Conservation (phyloP, 2,797 vertebrate genomes). For the Mus minutoides region DNA sequence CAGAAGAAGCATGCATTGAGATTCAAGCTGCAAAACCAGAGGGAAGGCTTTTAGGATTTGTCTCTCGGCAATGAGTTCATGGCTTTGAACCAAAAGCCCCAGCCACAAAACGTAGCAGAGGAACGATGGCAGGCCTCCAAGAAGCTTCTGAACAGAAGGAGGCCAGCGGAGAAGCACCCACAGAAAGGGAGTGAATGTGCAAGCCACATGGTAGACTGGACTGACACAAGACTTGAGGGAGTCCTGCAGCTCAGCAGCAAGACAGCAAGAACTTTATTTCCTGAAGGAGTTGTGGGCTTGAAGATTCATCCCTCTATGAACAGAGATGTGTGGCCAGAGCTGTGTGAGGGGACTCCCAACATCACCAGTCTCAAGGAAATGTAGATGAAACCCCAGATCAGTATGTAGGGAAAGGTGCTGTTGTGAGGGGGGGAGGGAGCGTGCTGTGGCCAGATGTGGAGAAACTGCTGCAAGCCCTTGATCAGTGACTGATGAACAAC, state of each 20-base stretch:
- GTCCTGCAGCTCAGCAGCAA: not conserved
- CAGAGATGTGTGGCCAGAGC: not conserved
- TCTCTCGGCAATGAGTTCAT: not conserved
- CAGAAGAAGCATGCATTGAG: too few species aligned
- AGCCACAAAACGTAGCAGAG: not conserved
- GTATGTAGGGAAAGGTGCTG: not conserved
- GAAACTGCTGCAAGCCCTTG: not conserved
- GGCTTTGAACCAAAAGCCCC: not conserved
- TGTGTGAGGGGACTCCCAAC: not conserved
- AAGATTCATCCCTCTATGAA: not conserved
- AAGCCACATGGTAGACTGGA: too few species aligned
- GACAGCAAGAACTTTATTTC: not conserved
- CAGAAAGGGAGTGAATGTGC: not conserved
- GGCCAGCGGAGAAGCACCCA: not conserved
- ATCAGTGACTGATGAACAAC: not conserved
- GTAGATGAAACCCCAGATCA: not conserved
- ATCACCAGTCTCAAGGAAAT: not conserved
- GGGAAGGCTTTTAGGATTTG: not conserved
- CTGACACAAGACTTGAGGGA: not conserved
- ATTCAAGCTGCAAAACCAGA: not conserved
- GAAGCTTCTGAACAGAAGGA: not conserved
- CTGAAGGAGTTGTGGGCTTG: not conserved
- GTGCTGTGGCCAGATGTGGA: not conserved
- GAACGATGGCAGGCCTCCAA: not conserved
- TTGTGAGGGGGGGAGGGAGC: too few species aligned